Percentiles rank a stretch among this genome's conserved stretches.
Conservation (phyloP, 2,888 invertebrate species). For the Drosophila hamatofila region DNA sequence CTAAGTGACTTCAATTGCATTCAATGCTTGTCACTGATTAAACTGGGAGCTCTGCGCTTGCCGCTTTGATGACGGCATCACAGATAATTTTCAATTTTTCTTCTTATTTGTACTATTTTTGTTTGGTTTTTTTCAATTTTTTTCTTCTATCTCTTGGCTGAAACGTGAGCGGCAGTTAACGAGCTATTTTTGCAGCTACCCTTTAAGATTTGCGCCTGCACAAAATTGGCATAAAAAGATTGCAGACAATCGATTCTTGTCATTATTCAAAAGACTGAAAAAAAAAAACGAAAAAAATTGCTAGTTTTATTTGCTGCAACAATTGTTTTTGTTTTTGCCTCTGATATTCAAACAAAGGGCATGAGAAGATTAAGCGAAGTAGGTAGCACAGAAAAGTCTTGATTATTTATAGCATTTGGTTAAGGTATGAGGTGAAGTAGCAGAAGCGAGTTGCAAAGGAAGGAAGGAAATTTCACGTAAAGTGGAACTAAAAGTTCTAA, state of each 20-base stretch:
- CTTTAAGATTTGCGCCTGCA: slow-evolving; percentile 54
- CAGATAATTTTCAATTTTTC: slow-evolving; percentile 75
- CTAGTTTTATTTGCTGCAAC: slow-evolving; percentile 47
- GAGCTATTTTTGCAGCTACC: slow-evolving; percentile 62
- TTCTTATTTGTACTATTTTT: slow-evolving; percentile 16
- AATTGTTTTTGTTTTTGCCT: slow-evolving; percentile 41
- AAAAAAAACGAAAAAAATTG: slow-evolving; percentile 21
- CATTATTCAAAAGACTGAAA: slow-evolving; percentile 39
- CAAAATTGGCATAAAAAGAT: slow-evolving; percentile 74
- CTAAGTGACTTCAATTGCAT: slow-evolving; percentile 78
- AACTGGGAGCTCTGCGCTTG: slow-evolving; percentile 51
- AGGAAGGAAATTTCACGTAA: background rate
- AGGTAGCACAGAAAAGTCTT: background rate
- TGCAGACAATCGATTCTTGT: slow-evolving; percentile 67
- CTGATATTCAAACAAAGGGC: slow-evolving; percentile 33
- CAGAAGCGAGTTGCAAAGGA: background rate
- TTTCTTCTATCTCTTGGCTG: slow-evolving; percentile 28
- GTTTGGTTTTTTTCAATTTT: slow-evolving; percentile 1
- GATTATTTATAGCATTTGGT: background rate
- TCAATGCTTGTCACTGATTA: slow-evolving; percentile 74
- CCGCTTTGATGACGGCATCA: slow-evolving; percentile 67
- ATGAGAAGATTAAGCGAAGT: slow-evolving; percentile 14
- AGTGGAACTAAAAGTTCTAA: background rate
- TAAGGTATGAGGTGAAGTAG: background rate
- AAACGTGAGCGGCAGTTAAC: slow-evolving; percentile 76